Base-by-base conservation (phyloP, 1,140 invertebrate species). In the Achroia grisella region DNA sequence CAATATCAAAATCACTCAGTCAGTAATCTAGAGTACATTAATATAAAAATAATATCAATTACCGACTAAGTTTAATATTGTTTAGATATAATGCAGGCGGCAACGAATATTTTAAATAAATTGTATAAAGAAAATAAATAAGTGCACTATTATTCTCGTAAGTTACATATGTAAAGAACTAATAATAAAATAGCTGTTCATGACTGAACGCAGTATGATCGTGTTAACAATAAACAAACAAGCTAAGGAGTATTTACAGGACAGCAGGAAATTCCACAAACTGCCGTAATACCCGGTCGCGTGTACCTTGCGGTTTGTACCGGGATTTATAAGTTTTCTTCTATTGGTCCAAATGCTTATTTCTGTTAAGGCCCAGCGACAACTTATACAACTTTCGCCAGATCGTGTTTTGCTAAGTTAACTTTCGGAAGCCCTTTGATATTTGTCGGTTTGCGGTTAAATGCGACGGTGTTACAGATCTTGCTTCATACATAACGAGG, bases 241-340 rank as follows among this genome's bases (percentile, higher is more conserved):
- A 52, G 54, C 44, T 58, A 51, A 59, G 37, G 39, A 43, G 44
- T 51, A 50, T 57, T 61, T 57, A 61, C 44, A 52, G 43, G 53
- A 50, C 35, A 54, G 49, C 53, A 49, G 51, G 53, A 60, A 53
- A 23, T 23, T 23, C 17, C 17, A 6, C 17, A 23, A 23, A 23
- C 17, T 23, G 17, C 17, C 17, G 17, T 23, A 23, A 23, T 23
- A 23, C 17, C 17, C 17, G 17, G 17, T 62, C 61, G 64, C 66
- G 62, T 75, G 71, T 67, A 72, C 68, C 68, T 71, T 74, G 71
- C 58, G 71, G 69, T 71, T 64, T 51, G 52, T 23, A 23, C 17
- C 43, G 57, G 63, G 73, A 77, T 77, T 77, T 75, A 65, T 59
- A 75, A 77, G 71, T 77, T 77, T 66, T 69, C 63, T 71, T 64